Evolutionary conservation across 2,888 invertebrate genomes (phyloP).

Genomic region (Lasiommata megera): DNA sequence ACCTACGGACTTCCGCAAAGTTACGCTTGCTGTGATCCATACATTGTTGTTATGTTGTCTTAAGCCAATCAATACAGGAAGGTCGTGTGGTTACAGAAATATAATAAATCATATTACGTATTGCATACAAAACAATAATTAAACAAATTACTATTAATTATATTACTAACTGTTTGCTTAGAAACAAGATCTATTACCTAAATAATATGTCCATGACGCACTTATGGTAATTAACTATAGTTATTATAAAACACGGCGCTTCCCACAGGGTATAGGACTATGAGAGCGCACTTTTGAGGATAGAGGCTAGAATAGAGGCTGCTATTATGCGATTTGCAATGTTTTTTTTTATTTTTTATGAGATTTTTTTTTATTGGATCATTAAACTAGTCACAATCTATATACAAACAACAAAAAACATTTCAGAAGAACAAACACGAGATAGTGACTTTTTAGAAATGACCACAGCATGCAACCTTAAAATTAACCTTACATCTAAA

Average conservation of each 20-base stretch:
- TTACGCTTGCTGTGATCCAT: background rate
- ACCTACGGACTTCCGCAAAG: background rate
- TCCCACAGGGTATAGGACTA: too few relatives aligned
- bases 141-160: conserved; percentile 3
- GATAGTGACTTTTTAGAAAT: too few relatives aligned
- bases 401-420: too few relatives aligned
- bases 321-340: too few relatives aligned
- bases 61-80: background rate
- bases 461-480: too few relatives aligned
- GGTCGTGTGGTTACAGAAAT: background rate
- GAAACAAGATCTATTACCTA: conserved; percentile 1
- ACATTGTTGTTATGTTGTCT: background rate
- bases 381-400: too few relatives aligned
- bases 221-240: background rate
- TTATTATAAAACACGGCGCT: background rate
- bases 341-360: too few relatives aligned
- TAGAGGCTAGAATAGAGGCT: too few relatives aligned
- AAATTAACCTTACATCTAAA: too few relatives aligned
- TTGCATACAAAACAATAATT: conserved; percentile 5
- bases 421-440: too few relatives aligned
- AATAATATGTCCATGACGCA: background rate
- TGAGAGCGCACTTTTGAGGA: too few relatives aligned
- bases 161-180: background rate
- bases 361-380: too few relatives aligned
- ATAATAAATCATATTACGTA: background rate